Conservation (phyloP, 2,113 vertebrate genomes). For the Micronycteris hirsuta region DNA sequence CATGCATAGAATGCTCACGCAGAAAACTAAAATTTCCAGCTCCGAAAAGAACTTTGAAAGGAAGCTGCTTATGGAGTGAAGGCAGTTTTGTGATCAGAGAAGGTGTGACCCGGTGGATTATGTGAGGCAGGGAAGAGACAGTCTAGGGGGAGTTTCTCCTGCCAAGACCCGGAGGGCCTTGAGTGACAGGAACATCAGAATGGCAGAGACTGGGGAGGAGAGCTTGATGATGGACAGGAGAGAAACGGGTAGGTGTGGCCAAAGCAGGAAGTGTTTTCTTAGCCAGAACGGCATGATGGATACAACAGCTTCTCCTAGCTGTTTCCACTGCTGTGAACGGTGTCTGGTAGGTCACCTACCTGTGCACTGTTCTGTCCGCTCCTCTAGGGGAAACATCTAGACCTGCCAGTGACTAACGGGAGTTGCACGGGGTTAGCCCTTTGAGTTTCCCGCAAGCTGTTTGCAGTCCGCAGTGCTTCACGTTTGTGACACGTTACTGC, state of each 20-base stretch:
- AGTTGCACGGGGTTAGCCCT: rapidly evolving
- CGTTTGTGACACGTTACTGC: rapidly evolving
- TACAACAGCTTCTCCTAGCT: rapidly evolving
- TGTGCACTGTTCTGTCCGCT: rapidly evolving
- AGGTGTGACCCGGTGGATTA: neutral
- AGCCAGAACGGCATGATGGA: rapidly evolving
- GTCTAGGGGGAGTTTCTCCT: too few relatives aligned
- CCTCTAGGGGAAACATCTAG: neutral
- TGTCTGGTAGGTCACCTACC: neutral
- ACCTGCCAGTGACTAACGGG: rapidly evolving
- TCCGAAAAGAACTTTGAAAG: neutral
- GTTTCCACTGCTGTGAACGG: rapidly evolving
- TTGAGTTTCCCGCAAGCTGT: neutral
- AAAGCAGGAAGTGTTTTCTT: rapidly evolving
- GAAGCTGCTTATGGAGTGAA: neutral
- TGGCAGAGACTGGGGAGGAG: rapidly evolving
- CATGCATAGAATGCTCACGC: neutral
- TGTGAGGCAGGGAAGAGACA: neutral
- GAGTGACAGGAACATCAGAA: neutral
- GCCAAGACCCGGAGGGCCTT: rapidly evolving
- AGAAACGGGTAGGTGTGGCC: neutral
- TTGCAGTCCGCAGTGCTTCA: neutral
- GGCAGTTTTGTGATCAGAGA: too few relatives aligned
- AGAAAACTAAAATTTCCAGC: neutral
- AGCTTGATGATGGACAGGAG: rapidly evolving